Evolutionary conservation across 2,888 invertebrate genomes (phyloP), one percentile per base, ranked within the genome.

Genomic region (Liopterus haemorrhoidalis): DNA sequence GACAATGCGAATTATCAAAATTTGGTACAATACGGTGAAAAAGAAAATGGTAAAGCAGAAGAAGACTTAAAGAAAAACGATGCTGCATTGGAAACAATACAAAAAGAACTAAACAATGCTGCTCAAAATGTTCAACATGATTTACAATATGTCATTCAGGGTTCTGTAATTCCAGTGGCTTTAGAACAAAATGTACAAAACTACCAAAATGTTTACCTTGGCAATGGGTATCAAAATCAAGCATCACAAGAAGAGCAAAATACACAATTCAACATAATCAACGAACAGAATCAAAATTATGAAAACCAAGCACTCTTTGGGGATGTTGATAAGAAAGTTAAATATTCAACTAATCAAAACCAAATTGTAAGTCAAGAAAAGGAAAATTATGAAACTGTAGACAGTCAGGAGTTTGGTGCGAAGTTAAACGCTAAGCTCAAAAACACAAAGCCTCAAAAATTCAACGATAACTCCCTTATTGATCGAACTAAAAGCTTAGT

Each of bases 401-500:
- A 8, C 16, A 12, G 24, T 16, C 20, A 6, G 15, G 24, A 42
- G 19, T 72, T 68, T 50, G 73, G 70, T 20, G 56, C 56, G 1
- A 69, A 62, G 53, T 59, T 59, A 11, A 62, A 49, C 20, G 41
- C 48, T 19, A 49, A 46, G 8, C 32, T 40, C 27, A 15, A 21
- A 27, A 37, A 35, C 21, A 22, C 14, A 6, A 12, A 30, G n/a
- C 24, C 21, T 25, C 15, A 22, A 11, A 14, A 25, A 15, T 4
- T n/a, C 12, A 39, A 39, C 15, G 27, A 33, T 27, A 69, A 70
- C 3, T 74, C 68, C 55, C 62, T 79, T 27, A 74, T 78, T 9
- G 73, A 73, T 28, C 75, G 71, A 2, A 78, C 78, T 1, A 74
- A 74, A 58, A 75, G 79, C 60, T 63, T 80, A 6, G 75, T 82